Percentiles rank a stretch among this genome's conserved stretches.
Evolutionary conservation across 2,888 invertebrate genomes (phyloP).

Genomic region (Nomada fabriciana): DNA sequence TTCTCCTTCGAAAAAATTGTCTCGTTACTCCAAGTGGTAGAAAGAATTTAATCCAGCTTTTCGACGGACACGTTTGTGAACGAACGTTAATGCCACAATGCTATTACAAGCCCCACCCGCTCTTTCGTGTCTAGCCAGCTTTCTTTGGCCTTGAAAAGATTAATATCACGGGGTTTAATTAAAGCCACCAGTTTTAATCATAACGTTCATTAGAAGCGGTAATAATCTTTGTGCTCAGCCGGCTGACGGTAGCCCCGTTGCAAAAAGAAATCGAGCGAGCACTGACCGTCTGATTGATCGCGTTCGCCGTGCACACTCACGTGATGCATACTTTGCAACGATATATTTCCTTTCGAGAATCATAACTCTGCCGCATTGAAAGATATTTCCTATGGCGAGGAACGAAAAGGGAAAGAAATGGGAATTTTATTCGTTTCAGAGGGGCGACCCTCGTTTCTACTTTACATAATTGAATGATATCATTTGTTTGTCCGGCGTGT

Average conservation of each 20-base stretch:
- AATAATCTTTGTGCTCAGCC: constrained; percentile 51
- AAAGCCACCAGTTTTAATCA: constrained; percentile 56
- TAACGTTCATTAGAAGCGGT: constrained; percentile 55
- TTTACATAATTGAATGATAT: background rate
- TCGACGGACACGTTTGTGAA: background rate
- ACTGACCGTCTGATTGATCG: constrained; percentile 55
- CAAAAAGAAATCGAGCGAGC: constrained; percentile 48
- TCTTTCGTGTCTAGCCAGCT: constrained; percentile 21
- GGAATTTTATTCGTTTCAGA: background rate
- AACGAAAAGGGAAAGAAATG: background rate
- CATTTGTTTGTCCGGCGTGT: background rate
- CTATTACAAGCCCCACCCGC: constrained; percentile 11
- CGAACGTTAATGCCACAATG: constrained; percentile 26
- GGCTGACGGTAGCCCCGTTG: constrained; percentile 39
- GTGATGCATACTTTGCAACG: constrained; percentile 4
- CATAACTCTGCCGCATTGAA: background rate
- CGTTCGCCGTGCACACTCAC: constrained; percentile 26
- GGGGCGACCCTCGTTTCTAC: background rate
- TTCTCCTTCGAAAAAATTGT: constrained; percentile 2
- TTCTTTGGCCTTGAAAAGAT: constrained; percentile 57
- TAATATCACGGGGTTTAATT: constrained; percentile 60
- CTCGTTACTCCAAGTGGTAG: background rate
- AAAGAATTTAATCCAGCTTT: constrained; percentile 21
- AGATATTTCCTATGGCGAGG: background rate
- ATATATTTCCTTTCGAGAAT: constrained; percentile 24